Evolutionary conservation across 2,797 vertebrate genomes (phyloP).

Genomic region (Cryptoprocta ferox): DNA sequence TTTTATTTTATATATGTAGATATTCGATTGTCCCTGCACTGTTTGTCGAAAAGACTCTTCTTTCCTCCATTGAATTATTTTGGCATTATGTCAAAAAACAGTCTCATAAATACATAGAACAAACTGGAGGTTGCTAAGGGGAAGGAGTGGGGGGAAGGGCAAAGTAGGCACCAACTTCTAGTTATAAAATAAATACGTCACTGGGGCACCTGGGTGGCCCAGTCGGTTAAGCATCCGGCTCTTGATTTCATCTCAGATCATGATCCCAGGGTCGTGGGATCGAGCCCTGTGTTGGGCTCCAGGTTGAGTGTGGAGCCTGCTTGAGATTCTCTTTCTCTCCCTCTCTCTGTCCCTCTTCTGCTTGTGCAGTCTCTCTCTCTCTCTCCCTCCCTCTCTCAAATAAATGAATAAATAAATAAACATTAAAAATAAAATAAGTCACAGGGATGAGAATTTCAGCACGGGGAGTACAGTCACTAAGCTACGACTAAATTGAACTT

Average conservation of each 20-base stretch:
- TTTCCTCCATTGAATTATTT: not conserved
- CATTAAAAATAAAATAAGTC: not conserved
- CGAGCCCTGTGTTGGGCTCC: too few species aligned
- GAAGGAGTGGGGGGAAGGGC: not conserved
- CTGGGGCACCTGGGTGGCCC: too few species aligned
- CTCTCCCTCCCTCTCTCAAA: too few species aligned
- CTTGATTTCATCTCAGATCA: too few species aligned
- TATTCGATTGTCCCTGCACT: rapidly evolving
- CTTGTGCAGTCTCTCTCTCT: too few species aligned
- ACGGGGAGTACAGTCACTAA: not conserved
- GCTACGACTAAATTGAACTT: not conserved
- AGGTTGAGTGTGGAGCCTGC: too few species aligned
- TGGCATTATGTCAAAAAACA: too few species aligned
- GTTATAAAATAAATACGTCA: not conserved
- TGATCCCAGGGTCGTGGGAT: too few species aligned
- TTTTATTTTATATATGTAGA: not conserved
- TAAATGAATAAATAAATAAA: too few species aligned
- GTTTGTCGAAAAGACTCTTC: not conserved
- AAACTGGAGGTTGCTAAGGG: not conserved
- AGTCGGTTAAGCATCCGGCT: too few species aligned
- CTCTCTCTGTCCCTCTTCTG: too few species aligned
- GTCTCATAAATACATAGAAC: not conserved
- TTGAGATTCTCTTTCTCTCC: too few species aligned
- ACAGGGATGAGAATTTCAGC: not conserved
- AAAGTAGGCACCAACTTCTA: not conserved